Base-by-base conservation (phyloP, 23 tunicate species). In the Trididemnum nubilum region DNA sequence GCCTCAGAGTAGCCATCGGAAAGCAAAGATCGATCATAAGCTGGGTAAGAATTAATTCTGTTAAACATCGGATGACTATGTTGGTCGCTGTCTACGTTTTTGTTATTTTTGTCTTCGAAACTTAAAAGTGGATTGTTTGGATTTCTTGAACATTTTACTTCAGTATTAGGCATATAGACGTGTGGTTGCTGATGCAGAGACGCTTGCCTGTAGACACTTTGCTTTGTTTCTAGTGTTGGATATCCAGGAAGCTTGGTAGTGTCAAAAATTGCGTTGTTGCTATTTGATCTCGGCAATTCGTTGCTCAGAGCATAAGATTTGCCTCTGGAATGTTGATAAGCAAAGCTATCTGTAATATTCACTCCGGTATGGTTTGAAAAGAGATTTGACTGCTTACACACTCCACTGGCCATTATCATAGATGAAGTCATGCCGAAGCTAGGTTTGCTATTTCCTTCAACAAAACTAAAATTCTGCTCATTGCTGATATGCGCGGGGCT, bases 1-100 rank as follows among this genome's bases (percentile, higher is more conserved):
- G 9, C 54, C 9, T 44, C 54, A 44, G 9, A 7, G 54, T 44
- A 44, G 9, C 54, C 67, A 61, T 15, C n/a, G 22, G 67, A 61
- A 12, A 24, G 5, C 29, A 61, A 26, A 22, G 28, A 4, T 15
- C 29, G 26, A 61, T 61, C n/a, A n/a, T 61, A n/a, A 23, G 67
- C 18, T 12, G 67, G 67, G 67, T 61, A 61, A 26, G 67, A 61
- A 61, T 61, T 61, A n/a, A 61, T 12, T 61, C 67, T 61, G 26
- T n/a, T 61, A 26, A 12, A 61, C 5, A 12, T n/a, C 18, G 67
- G 67, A 61, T 61, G 67, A 61, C 5, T 21, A 4, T 61, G 67
- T 61, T n/a, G 54, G 54, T 44, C 12, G 9, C 12, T 7, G 12
- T 44, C 12, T n/a, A n/a, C n/a, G 15, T 15, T 15, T 44, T 44